Conservation (phyloP, 2,113 vertebrate genomes). For the Camelus dromedarius region DNA sequence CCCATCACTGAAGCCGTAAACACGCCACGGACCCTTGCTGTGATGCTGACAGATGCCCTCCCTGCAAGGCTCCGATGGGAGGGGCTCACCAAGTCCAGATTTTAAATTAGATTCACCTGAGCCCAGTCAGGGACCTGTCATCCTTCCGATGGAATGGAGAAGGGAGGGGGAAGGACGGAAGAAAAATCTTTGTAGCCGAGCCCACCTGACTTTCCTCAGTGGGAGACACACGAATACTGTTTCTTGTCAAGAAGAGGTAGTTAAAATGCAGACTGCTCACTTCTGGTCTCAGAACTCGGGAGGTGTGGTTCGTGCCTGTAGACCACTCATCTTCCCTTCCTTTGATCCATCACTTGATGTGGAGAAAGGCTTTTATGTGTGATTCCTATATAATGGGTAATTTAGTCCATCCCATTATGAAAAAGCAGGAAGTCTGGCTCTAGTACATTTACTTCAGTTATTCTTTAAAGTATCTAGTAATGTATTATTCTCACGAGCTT, state of each 20-base stretch:
- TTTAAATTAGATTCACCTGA: slow-evolving; percentile 84
- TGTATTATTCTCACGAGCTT: slow-evolving; percentile 64
- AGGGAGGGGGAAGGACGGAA: slow-evolving; percentile 29
- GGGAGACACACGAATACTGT: slow-evolving; percentile 83
- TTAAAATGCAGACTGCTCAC: slow-evolving; percentile 88
- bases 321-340: slow-evolving; percentile 84
- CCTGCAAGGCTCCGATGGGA: neutral
- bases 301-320: slow-evolving; percentile 86
- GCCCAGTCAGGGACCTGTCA: slow-evolving; percentile 82
- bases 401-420: slow-evolving; percentile 86
- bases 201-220: slow-evolving; percentile 85
- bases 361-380: slow-evolving; percentile 87
- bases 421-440: slow-evolving; percentile 83
- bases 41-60: slow-evolving; percentile 59
- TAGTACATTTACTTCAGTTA: slow-evolving; percentile 84
- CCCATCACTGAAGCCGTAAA: neutral
- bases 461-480: slow-evolving; percentile 81
- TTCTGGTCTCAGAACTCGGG: slow-evolving; percentile 86
- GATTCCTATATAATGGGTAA: slow-evolving; percentile 85
- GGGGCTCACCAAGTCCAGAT: slow-evolving; percentile 72
- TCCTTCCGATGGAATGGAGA: slow-evolving; percentile 51
- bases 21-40: slow-evolving; percentile 32
- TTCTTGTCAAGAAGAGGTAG: slow-evolving; percentile 88
- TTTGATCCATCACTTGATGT: slow-evolving; percentile 89
- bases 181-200: slow-evolving; percentile 87